Evolutionary conservation across 2,888 invertebrate genomes (phyloP).

Genomic region (Aphodius granarius): DNA sequence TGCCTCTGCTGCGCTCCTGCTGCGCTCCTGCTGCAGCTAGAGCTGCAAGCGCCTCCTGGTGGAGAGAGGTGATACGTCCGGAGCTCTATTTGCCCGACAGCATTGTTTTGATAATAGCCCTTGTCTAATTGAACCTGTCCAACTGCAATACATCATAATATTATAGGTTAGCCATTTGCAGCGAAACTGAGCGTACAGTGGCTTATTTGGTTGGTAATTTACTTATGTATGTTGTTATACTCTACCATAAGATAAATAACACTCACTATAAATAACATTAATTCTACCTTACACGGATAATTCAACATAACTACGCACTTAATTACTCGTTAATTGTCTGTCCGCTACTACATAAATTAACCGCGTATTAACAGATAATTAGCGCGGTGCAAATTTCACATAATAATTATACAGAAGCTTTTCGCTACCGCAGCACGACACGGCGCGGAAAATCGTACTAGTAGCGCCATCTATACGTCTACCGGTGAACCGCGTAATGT

Average conservation of each 20-base stretch:
- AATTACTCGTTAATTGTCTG: neutral
- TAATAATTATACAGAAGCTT: neutral
- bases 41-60: neutral
- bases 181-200: neutral
- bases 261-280: neutral
- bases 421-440: neutral
- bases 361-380: neutral
- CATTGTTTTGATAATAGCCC: constrained; percentile 37
- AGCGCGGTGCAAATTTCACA: neutral
- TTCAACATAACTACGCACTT: neutral
- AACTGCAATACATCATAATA: constrained; percentile 32
- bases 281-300: neutral
- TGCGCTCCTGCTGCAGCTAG: constrained; percentile 7
- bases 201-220: neutral
- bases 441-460: neutral
- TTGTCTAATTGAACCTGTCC: constrained; percentile 34
- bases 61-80: constrained; percentile 26
- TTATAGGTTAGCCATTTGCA: neutral
- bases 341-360: neutral
- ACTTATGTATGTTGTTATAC: neutral
- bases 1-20: constrained; percentile 20
- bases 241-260: neutral
- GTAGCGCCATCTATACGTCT: constrained; percentile 1
- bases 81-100: constrained; percentile 33
- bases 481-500: neutral